Evolutionary conservation across 2,888 invertebrate species (phyloP), one percentile per base, ranked within the genome.

Genomic region (Drosophila lacicola): DNA sequence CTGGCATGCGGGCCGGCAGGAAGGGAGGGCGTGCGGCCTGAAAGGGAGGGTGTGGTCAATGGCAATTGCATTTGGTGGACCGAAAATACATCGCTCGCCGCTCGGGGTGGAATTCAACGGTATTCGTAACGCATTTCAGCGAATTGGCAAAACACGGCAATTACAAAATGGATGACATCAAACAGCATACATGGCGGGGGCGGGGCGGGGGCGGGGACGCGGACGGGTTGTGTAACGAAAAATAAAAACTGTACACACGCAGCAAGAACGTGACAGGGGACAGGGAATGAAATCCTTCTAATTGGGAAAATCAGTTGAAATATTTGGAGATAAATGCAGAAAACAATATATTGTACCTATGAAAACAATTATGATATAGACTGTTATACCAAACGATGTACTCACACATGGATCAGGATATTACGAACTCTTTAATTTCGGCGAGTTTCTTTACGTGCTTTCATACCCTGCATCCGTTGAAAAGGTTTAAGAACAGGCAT

Each of bases 21-120:
- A 36, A 45, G 49, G 68, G 53, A 46, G 58, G 57, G 53, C 51
- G 65, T 33, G 58, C 33, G 42, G 17, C 17, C 37, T 25, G 58
- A 65, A 29, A 55, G 81, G 78, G 70, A 74, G 81, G 78, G 78
- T 79, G 78, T 79, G 78, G 78, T 79, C 78, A 79, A 77, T 65
- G 60, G 53, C 74, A 64, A 77, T 69, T 73, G 73, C 77, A 80
- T 34, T 66, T 34, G 42, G 42, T 57, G 53, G 33, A 66, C 36
- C 19, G 36, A 36, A 39, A 37, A 34, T 72, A 50, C 46, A n/a
- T 33, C 37, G 17, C 3, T 45, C 17, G 19, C 6, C 14, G 47
- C 75, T 78, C 65, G 73, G 78, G 78, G 78, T 78, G 68, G 78
- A 78, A 72, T 63, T 76, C n/a, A 21, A 39, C 29, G 44, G n/a